Evolutionary conservation across 2,797 vertebrate genomes (phyloP), one percentile per base, ranked within the genome.

Genomic region (Chaetophractus vellerosus): DNA sequence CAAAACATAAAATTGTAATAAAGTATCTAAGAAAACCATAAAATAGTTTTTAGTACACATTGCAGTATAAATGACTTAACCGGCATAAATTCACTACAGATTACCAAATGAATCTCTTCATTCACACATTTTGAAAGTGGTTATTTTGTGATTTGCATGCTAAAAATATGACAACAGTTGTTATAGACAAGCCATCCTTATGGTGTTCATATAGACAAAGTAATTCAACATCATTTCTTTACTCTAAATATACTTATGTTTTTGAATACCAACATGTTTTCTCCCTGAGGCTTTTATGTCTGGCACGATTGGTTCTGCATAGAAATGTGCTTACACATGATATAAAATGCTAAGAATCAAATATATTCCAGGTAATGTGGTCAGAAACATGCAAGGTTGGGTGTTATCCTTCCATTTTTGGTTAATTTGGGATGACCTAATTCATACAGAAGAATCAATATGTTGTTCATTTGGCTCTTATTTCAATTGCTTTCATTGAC

Each of bases 91-190:
- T 69, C 45, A 3, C 52, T 95, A 41, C 12, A 38, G 11, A 85
- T 26, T 82, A 55, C 16, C 86, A 85, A 94, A 81, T 79, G 28
- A 87, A 55, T 94, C 21, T 61, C 63, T 90, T 94, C 82, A 82
- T 64, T 82, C 8, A 76, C 24, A 81, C 55, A 64, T 80, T 74
- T 83, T 41, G 23, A 57, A 88, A 90, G n/a, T 45, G 52, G 15
- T 59, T 84, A 69, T 93, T 97, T 78, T 92, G 68, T 93, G 68
- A 83, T 93, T 48, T 38, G 84, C 12, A 72, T 55, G 26, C 14
- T 95, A 74, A 91, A 93, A 96, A 91, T 95, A 94, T 64, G 31
- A 79, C 55, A 92, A 31, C 75, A 61, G 45, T 84, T 78, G 21
- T 81, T 87, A 57, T 18, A 86, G n/a, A 50, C 31, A 61, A 91